Conservation (phyloP, 1,140 invertebrate genomes). For the Halictus rubicundus region DNA sequence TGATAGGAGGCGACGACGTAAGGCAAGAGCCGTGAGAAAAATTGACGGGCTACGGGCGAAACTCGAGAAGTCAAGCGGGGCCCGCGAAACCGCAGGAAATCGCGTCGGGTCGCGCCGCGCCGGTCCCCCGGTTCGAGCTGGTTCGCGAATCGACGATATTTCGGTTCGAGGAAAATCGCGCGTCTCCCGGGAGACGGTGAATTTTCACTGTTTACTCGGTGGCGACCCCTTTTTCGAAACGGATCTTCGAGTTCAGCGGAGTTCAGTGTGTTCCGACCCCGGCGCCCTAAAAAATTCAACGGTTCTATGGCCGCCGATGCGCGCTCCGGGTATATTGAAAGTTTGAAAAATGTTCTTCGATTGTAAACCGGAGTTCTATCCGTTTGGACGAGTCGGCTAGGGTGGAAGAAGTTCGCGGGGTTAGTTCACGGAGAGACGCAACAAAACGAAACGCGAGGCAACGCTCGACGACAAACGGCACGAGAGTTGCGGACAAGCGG, state of each 20-base stretch:
- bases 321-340: neutral
- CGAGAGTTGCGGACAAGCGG: too few relatives aligned
- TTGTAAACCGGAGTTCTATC: neutral
- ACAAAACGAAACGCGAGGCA: neutral
- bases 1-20: neutral
- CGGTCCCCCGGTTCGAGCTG: neutral
- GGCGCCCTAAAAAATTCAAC: constrained; percentile 24
- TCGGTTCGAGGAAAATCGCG: neutral
- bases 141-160: constrained; percentile 13
- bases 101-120: neutral
- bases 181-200: too few relatives aligned
- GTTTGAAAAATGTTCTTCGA: constrained; percentile 10
- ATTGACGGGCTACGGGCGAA: constrained; percentile 18
- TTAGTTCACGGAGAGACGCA: too few relatives aligned
- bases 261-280: neutral
- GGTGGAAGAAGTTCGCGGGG: too few relatives aligned
- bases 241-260: neutral
- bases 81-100: constrained; percentile 41
- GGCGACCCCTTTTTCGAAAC: neutral
- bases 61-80: constrained; percentile 40
- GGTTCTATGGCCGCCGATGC: neutral
- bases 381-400: neutral
- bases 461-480: constrained; percentile 28
- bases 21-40: constrained; percentile 47
- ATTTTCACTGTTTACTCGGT: too few relatives aligned